Conservation (phyloP, 1,140 invertebrate genomes). For the Ceratina australensis region DNA sequence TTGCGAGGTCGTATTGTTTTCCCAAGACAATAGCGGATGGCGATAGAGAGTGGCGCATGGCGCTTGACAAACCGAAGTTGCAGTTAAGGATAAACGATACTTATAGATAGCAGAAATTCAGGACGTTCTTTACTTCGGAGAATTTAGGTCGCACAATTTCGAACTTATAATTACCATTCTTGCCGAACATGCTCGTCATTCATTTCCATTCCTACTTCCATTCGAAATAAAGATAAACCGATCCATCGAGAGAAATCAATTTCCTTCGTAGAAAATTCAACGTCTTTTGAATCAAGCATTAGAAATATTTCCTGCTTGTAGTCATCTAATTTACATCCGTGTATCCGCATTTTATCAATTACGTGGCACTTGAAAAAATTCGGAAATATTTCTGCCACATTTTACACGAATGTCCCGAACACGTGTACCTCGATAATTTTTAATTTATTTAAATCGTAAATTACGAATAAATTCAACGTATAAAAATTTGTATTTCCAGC, state of each 20-base stretch:
- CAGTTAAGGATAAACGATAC: conserved; percentile 1
- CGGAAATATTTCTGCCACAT: no score
- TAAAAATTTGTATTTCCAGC: not conserved
- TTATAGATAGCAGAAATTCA: not conserved
- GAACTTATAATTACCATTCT: not conserved
- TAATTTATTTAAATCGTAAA: not conserved
- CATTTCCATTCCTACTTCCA: no score
- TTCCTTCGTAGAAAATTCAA: not conserved
- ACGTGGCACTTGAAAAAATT: no score
- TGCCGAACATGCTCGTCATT: no score
- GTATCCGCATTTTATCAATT: no score
- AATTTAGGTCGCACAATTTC: not conserved
- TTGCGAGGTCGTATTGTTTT: not conserved
- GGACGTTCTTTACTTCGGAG: not conserved
- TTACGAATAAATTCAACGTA: not conserved
- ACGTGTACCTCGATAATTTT: no score
- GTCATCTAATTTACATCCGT: no score
- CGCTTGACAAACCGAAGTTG: no score
- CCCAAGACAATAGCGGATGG: not conserved
- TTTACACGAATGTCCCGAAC: no score
- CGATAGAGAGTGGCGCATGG: not conserved
- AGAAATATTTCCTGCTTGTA: no score
- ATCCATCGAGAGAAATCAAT: not conserved
- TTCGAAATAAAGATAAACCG: not conserved
- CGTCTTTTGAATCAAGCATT: no score